A percentile compares a stretch with the other conserved stretches of the same genome.
Conservation (phyloP, 2,113 vertebrate genomes). For the Engraulis encrasicolus region DNA sequence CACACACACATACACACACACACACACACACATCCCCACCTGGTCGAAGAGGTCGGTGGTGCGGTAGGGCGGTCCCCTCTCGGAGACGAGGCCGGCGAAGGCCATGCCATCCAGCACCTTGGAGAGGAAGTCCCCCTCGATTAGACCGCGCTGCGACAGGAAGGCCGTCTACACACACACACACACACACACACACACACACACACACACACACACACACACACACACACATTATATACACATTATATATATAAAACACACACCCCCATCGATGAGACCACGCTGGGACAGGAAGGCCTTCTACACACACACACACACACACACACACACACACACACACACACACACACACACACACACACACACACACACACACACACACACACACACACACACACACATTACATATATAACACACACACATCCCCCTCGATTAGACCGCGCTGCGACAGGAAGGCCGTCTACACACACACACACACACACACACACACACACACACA, state of each 20-base stretch:
- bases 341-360: constrained; percentile 59
- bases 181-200: constrained; percentile 54
- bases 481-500: too few species aligned
- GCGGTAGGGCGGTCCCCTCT: constrained; percentile 94
- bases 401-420: too few species aligned
- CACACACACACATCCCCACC: constrained; percentile 70
- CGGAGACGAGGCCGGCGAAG: constrained; percentile 97
- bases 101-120: constrained; percentile 99
- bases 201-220: constrained; percentile 52
- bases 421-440: too few species aligned
- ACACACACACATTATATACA: constrained; percentile 50
- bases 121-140: constrained; percentile 96
- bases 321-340: constrained; percentile 52
- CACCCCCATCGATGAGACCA: too few species aligned
- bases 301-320: constrained; percentile 69
- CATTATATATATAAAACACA: too few species aligned
- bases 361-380: too few species aligned
- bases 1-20: neutral
- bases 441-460: too few species aligned
- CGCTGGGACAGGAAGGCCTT: constrained; percentile 95
- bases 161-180: constrained; percentile 98
- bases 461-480: too few species aligned
- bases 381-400: too few species aligned
- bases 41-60: constrained; percentile 98
- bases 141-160: constrained; percentile 92